These are phyloP conservation scores for Zeuzera pyrina DNA, from an alignment of 2,888 invertebrate species.

Conservation along the genomic window DNA sequence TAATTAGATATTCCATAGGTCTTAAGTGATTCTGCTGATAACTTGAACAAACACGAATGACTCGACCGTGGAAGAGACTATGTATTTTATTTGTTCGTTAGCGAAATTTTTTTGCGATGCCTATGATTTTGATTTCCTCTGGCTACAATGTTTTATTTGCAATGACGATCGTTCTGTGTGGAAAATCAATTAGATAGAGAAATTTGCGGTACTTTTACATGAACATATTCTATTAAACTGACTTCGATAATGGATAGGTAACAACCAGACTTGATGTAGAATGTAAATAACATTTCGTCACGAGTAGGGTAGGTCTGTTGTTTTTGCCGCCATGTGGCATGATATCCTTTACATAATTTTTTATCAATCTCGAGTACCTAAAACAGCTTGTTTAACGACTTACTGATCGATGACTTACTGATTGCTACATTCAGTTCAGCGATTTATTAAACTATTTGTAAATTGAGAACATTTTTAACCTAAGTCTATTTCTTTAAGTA, in stretches of 20 bases:
- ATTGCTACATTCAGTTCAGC: too few species aligned
- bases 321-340: too few species aligned
- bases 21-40: slow-evolving; percentile 24
- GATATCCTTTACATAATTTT: too few species aligned
- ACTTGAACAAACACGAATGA: slow-evolving; percentile 29
- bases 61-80: slow-evolving; percentile 11
- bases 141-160: slow-evolving; percentile 22
- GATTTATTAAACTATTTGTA: too few species aligned
- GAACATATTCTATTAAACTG: neutral
- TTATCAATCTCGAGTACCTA: too few species aligned
- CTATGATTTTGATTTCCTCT: slow-evolving; percentile 24
- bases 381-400: too few species aligned
- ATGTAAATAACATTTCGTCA: too few species aligned
- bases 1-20: slow-evolving; percentile 42
- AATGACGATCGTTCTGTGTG: slow-evolving; percentile 20
- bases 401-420: too few species aligned
- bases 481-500: too few species aligned
- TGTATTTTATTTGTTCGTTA: slow-evolving; percentile 30
- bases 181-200: slow-evolving; percentile 20
- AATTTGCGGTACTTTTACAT: neutral
- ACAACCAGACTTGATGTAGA: too few species aligned
- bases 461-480: too few species aligned
- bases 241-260: neutral
- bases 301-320: too few species aligned
- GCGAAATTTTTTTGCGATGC: slow-evolving; percentile 20